phyloP scores from a whole-genome alignment of 2,888 invertebrate genomes.

The Sepioteuthis lessoniana region DNA sequence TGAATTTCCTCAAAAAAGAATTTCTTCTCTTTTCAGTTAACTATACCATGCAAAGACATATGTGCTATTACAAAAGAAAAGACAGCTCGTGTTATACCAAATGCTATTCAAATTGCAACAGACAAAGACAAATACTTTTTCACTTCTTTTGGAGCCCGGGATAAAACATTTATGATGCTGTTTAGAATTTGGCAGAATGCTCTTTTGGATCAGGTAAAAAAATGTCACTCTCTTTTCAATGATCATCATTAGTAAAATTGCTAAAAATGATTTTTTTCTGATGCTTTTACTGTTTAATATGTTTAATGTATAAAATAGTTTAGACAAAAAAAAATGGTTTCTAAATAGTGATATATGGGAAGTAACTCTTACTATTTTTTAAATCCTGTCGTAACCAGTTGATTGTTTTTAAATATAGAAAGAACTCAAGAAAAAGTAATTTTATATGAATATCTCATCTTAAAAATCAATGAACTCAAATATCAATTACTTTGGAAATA shows the following conservation, averaged over 20 bases:
- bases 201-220: slow-evolving; percentile 85
- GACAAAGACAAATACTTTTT: slow-evolving; percentile 89
- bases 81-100: slow-evolving; percentile 87
- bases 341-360: not conserved
- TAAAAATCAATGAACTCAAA: no score
- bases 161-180: slow-evolving; percentile 95
- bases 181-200: slow-evolving; percentile 97
- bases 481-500: no score
- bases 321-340: not conserved
- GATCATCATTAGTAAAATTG: not conserved
- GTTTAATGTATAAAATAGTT: not conserved
- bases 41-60: slow-evolving; percentile 91
- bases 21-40: slow-evolving; percentile 77
- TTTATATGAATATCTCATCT: no score
- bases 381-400: rapidly evolving
- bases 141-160: slow-evolving; percentile 93
- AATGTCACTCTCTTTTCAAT: not conserved
- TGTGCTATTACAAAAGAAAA: slow-evolving; percentile 88
- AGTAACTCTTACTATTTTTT: slow-evolving; percentile 17
- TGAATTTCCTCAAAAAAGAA: not conserved
- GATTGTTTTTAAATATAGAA: not conserved
- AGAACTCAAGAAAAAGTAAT: not conserved
- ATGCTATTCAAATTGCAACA: slow-evolving; percentile 86
- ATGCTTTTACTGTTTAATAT: not conserved
- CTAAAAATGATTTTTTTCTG: not conserved